Conservation (phyloP, 2,113 vertebrate genomes). For the Melanerpes formicivorus region DNA sequence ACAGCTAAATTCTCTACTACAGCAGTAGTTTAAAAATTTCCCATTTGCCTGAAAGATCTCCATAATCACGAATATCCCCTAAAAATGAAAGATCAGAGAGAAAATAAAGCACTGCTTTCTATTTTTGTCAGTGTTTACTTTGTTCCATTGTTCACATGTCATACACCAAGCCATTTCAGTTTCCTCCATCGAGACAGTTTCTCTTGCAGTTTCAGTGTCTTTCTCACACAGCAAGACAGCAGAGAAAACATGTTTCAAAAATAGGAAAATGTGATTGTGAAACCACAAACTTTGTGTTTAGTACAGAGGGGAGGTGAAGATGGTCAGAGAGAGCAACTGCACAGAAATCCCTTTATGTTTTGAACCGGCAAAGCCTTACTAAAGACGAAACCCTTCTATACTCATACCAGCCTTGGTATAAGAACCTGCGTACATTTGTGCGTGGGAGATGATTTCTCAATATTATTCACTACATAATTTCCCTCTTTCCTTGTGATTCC, state of each 20-base stretch:
- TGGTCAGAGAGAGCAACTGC: background rate
- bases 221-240: background rate
- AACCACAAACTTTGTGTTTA: conserved; percentile 39
- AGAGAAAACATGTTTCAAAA: conserved; percentile 58
- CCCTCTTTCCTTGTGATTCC: conserved; percentile 45
- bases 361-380: conserved; percentile 22
- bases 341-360: conserved; percentile 35
- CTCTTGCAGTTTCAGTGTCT: conserved; percentile 58
- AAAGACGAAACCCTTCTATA: conserved; percentile 54
- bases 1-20: conserved; percentile 7
- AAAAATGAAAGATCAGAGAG: conserved; percentile 44
- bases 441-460: background rate
- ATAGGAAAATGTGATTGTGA: conserved; percentile 67
- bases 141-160: conserved; percentile 3
- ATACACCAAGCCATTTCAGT: conserved; percentile 9
- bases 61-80: conserved; percentile 33
- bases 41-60: conserved; percentile 20
- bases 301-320: background rate
- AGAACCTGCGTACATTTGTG: background rate
- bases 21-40: conserved; percentile 21
- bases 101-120: conserved; percentile 45
- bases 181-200: conserved; percentile 47
- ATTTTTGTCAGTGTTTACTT: conserved; percentile 51
- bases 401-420: background rate
- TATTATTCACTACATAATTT: conserved; percentile 61